phyloP scores from a whole-genome alignment of 2,113 vertebrate species.

The Callorhinus ursinus region DNA sequence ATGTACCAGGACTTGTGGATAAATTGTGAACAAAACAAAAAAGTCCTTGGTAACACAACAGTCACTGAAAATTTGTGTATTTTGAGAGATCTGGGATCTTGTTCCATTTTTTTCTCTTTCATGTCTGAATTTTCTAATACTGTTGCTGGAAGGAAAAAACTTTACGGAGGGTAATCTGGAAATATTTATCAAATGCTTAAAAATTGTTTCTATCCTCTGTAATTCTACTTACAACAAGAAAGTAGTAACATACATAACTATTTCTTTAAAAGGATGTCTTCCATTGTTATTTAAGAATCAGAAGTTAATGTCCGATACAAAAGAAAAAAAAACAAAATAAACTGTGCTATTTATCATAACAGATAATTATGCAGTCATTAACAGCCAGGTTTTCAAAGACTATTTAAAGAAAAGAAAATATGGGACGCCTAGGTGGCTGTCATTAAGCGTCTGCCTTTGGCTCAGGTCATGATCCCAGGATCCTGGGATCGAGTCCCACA shows the following conservation, averaged over 20 bases:
- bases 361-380: background rate
- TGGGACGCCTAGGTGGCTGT: background rate
- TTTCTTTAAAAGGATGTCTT: background rate
- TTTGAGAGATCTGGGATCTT: background rate
- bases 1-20: background rate
- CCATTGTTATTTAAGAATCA: background rate
- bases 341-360: background rate
- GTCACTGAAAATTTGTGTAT: background rate
- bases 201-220: background rate
- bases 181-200: slow-evolving; percentile 2
- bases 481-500: no score
- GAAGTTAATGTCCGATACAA: background rate
- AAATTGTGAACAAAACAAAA: background rate
- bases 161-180: background rate
- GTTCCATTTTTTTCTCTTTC: background rate
- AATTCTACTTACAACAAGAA: background rate
- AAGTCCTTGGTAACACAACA: background rate
- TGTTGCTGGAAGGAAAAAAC: background rate
- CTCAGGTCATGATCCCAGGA: no score
- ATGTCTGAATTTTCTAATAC: background rate
- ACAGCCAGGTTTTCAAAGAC: background rate
- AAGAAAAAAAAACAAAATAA: background rate
- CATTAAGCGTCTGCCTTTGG: no score
- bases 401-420: background rate
- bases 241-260: background rate